Percentiles rank a stretch among this genome's conserved stretches.
These are phyloP conservation scores for Carabus problematicus DNA, from an alignment of 2,888 invertebrate species.

Conservation along the genomic window DNA sequence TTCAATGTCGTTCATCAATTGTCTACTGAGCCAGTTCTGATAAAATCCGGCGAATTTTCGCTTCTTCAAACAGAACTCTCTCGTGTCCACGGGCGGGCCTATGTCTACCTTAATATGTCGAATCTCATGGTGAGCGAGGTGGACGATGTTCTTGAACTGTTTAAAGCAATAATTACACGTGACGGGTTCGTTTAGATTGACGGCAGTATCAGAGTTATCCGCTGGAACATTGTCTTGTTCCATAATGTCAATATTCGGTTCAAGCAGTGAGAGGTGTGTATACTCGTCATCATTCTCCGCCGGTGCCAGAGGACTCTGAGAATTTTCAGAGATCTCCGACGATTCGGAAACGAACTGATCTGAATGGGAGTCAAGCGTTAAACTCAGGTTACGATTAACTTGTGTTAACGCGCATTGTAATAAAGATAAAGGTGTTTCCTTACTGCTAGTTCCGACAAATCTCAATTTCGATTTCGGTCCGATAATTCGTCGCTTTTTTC, in stretches of 20 bases:
- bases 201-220: neutral
- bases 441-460: neutral
- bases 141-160: constrained; percentile 52
- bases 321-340: too few species aligned
- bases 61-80: constrained; percentile 35
- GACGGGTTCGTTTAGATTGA: constrained; percentile 45
- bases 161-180: constrained; percentile 54
- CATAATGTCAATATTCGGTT: neutral
- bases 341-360: too few species aligned
- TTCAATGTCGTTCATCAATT: constrained; percentile 43
- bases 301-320: neutral
- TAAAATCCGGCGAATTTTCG: neutral
- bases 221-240: neutral
- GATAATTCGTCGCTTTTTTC: constrained; percentile 39
- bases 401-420: constrained; percentile 52
- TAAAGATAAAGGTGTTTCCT: constrained; percentile 53
- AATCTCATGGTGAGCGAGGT: constrained; percentile 55
- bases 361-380: neutral
- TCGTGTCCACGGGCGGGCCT: constrained; percentile 52
- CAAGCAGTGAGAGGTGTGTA: neutral
- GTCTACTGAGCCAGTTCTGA: constrained; percentile 13
- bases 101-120: constrained; percentile 55
- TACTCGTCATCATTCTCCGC: neutral
- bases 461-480: constrained; percentile 25
- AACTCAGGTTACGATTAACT: constrained; percentile 52